Evolutionary conservation across 2,888 invertebrate species (phyloP).

Genomic region (Frankliniella intonsa): DNA sequence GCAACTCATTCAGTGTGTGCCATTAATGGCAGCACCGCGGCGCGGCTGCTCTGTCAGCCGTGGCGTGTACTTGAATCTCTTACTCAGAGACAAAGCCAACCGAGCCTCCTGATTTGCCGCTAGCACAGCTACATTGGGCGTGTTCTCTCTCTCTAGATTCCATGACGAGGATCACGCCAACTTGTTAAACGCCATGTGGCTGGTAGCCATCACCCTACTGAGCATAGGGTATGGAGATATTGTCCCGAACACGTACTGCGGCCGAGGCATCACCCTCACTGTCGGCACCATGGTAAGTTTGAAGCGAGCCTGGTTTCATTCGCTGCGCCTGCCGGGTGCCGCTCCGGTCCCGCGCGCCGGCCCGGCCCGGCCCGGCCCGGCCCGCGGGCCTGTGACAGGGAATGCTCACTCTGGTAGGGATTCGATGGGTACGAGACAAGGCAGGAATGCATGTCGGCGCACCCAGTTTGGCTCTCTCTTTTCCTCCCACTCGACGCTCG

Average conservation of each 20-base stretch:
- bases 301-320: conserved; percentile 13
- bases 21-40: no score
- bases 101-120: no score
- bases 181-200: conserved; percentile 99
- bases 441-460: no score
- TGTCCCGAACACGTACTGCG: conserved; percentile 99
- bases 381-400: not conserved
- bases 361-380: not conserved
- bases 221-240: conserved; percentile 99
- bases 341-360: not conserved
- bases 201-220: conserved; percentile 99
- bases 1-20: no score
- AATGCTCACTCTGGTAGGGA: no score
- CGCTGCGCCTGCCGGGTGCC: conserved; percentile 6
- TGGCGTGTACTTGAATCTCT: not conserved
- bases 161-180: conserved; percentile 98
- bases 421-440: no score
- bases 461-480: no score
- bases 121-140: not conserved
- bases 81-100: not conserved
- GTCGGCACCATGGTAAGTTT: conserved; percentile 97
- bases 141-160: conserved; percentile 60
- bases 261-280: conserved; percentile 96
- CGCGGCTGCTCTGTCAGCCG: not conserved
- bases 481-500: no score